Percentiles rank a stretch among this genome's conserved stretches.
These are phyloP conservation scores for Bungarus multicinctus DNA, from an alignment of 2,113 vertebrate species.

Conservation along the genomic window DNA sequence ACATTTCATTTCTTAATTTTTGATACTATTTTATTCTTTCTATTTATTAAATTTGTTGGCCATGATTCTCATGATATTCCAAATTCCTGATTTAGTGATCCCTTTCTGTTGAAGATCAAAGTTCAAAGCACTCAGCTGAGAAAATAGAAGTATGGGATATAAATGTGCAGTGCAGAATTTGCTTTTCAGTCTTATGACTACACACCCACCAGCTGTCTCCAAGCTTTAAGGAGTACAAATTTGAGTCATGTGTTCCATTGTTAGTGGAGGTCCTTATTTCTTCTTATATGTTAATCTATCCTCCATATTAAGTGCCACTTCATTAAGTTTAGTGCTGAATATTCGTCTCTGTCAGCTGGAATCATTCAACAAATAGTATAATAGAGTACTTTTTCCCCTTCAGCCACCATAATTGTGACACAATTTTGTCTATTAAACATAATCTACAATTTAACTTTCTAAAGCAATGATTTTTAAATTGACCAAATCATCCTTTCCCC, in stretches of 20 bases:
- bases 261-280: background rate
- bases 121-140: background rate
- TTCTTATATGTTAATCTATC: background rate
- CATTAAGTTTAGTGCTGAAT: background rate
- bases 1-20: background rate
- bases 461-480: background rate
- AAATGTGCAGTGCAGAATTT: background rate
- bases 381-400: background rate
- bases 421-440: background rate
- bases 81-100: background rate
- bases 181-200: background rate
- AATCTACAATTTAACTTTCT: background rate
- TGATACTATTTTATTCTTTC: background rate
- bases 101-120: background rate
- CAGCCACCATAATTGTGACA: background rate
- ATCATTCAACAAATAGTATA: background rate
- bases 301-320: background rate
- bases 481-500: background rate
- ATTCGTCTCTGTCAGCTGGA: background rate
- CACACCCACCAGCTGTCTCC: background rate
- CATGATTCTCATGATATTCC: background rate
- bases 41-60: background rate
- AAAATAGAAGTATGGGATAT: background rate
- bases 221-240: background rate
- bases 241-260: background rate